These are phyloP conservation scores for Numida meleagris DNA, from an alignment of 2,113 vertebrate genomes.

Conservation along the genomic window DNA sequence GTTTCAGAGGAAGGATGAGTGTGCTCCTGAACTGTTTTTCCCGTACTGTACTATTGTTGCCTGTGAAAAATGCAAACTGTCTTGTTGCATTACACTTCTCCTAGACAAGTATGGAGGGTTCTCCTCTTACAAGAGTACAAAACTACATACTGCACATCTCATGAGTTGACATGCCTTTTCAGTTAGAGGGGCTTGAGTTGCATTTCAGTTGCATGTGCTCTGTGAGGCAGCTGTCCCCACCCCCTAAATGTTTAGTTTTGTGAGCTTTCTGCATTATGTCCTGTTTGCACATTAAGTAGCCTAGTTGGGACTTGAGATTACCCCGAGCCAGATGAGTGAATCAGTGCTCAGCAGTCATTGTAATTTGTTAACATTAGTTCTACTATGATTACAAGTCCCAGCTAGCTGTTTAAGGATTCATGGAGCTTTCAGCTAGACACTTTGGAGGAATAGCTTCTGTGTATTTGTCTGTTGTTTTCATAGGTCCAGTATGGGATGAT, in stretches of 20 bases:
- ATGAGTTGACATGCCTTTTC: background rate
- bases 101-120: background rate
- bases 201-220: background rate
- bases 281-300: background rate
- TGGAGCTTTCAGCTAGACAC: background rate
- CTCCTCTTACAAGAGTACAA: background rate
- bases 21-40: background rate
- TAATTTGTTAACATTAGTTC: background rate
- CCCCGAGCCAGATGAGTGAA: background rate
- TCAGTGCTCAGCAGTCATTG: background rate
- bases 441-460: background rate
- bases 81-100: background rate
- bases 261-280: background rate
- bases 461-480: background rate
- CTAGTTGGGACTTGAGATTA: background rate
- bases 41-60: background rate
- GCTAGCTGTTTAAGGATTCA: background rate
- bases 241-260: background rate
- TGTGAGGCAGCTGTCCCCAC: background rate
- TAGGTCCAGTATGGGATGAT: background rate
- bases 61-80: background rate
- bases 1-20: background rate
- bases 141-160: background rate
- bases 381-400: background rate
- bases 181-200: background rate